Evolutionary conservation across 2,888 invertebrate species (phyloP).

Genomic region (Oxystoma pomonae): DNA sequence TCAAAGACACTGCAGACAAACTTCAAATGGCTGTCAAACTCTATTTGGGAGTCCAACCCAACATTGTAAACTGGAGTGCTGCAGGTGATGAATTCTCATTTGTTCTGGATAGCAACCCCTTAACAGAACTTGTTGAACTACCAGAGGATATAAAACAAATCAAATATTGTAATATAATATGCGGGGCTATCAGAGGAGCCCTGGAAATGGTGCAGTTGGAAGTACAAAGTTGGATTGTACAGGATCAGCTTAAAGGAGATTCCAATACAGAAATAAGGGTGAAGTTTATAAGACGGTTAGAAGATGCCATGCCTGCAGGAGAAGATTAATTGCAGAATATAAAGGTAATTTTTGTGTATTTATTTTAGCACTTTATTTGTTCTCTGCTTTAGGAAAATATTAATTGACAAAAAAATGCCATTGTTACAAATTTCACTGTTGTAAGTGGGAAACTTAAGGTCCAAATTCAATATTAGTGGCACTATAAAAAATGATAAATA

Average conservation of each 20-base stretch:
- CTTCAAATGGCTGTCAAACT: slow-evolving; percentile 78
- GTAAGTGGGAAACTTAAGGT: no score
- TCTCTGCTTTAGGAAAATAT: no score
- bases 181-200: slow-evolving; percentile 89
- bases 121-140: slow-evolving; percentile 96
- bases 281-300: slow-evolving; percentile 90
- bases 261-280: slow-evolving; percentile 89
- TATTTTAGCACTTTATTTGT: background rate
- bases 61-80: slow-evolving; percentile 91
- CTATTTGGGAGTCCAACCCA: slow-evolving; percentile 89
- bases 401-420: no score
- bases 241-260: slow-evolving; percentile 94
- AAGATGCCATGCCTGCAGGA: slow-evolving; percentile 97
- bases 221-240: slow-evolving; percentile 89
- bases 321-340: slow-evolving; percentile 80
- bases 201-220: slow-evolving; percentile 99
- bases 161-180: slow-evolving; percentile 89
- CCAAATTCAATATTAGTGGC: no score
- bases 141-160: slow-evolving; percentile 79
- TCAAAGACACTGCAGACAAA: slow-evolving; percentile 96
- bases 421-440: no score
- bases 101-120: slow-evolving; percentile 89
- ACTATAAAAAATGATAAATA: no score
- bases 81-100: slow-evolving; percentile 96
- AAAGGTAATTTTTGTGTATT: no score